A percentile compares a stretch with the other conserved stretches of the same genome.
phyloP scores from a whole-genome alignment of 92 coral and sea anemone species.

The Porites evermanni region DNA sequence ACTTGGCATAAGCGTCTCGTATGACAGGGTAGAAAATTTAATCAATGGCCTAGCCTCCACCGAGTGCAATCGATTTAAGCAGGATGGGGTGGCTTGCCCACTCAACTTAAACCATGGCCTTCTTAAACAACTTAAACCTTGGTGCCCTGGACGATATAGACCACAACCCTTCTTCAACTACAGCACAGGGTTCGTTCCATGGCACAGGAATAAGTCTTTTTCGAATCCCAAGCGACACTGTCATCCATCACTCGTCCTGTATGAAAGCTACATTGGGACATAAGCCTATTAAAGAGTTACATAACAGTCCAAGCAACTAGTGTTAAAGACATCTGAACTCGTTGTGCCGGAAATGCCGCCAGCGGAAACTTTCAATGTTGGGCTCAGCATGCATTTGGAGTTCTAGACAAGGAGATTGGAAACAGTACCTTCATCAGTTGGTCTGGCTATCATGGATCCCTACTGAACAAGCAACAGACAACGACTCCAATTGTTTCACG shows the following conservation, averaged over 20 bases:
- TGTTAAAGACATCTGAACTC: constrained; percentile 30
- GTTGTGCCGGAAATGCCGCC: constrained; percentile 23
- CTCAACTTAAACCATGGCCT: no score
- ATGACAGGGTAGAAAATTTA: constrained; percentile 20
- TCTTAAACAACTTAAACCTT: no score
- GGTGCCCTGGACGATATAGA: no score
- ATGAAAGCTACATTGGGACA: constrained; percentile 9
- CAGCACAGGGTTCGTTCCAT: no score
- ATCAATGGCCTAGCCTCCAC: no score
- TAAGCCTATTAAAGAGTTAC: constrained; percentile 44
- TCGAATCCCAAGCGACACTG: no score
- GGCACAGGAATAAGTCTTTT: no score
- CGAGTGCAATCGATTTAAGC: no score
- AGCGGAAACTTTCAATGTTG: constrained; percentile 42
- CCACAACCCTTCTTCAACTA: no score
- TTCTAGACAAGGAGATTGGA: constrained; percentile 26
- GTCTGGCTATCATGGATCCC: constrained; percentile 52
- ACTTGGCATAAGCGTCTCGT: constrained; percentile 20
- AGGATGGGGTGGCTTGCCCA: no score
- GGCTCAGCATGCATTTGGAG: constrained; percentile 42
- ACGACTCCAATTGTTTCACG: no score
- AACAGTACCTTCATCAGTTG: constrained; percentile 38
- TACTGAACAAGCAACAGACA: no score
- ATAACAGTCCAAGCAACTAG: constrained; percentile 55
- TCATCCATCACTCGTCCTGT: constrained; percentile 4